phyloP scores from a whole-genome alignment of 1,140 invertebrate species.

The Leptestheria dahalacensis region DNA sequence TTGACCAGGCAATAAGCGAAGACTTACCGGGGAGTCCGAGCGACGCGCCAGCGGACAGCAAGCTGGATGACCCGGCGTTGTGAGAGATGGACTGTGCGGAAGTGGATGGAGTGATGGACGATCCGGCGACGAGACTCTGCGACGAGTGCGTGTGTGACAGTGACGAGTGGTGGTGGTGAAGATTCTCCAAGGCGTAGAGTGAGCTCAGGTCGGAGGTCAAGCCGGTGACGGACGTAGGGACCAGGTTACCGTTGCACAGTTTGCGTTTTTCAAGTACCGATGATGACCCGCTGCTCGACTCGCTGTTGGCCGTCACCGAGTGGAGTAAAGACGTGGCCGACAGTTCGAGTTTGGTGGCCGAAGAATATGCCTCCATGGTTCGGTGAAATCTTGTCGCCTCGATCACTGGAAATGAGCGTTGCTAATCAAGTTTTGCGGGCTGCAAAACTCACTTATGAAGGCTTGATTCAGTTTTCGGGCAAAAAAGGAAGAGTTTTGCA shows the following conservation, averaged over 20 bases:
- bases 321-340: neutral
- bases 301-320: conserved; percentile 2
- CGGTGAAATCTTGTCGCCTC: neutral
- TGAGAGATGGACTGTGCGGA: conserved; percentile 5
- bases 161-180: conserved; percentile 10
- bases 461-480: neutral
- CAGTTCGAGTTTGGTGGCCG: conserved; percentile 1
- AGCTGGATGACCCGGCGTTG: neutral
- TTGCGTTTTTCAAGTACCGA: neutral
- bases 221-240: conserved; percentile 2
- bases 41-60: neutral
- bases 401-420: neutral
- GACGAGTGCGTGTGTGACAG: conserved; percentile 3
- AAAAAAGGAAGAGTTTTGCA: neutral
- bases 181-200: conserved; percentile 14
- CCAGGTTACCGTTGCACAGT: conserved; percentile 2
- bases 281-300: neutral
- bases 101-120: neutral
- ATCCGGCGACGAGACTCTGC: neutral
- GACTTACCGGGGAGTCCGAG: conserved; percentile 8
- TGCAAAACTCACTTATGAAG: neutral
- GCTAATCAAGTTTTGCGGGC: neutral
- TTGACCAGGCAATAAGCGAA: too few species aligned
- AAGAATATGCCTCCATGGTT: conserved; percentile 6
- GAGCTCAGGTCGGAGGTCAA: conserved; percentile 10